A percentile compares a stretch with the other conserved stretches of the same genome.
These are phyloP conservation scores for Accipiter cooperii DNA, from an alignment of 2,113 vertebrate genomes.

Conservation along the genomic window DNA sequence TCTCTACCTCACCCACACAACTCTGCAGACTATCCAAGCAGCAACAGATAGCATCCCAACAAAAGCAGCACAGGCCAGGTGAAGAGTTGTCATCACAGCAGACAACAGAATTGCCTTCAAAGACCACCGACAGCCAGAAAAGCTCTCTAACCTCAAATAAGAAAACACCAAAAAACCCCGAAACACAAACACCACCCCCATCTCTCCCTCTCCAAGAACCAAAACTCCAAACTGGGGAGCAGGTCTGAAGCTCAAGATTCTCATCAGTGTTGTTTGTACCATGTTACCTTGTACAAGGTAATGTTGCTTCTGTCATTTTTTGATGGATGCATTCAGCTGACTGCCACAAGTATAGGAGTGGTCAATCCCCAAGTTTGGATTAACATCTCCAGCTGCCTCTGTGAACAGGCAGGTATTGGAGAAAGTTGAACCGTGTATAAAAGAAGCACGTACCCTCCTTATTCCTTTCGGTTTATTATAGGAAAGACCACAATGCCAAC, in stretches of 20 bases:
- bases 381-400: not conserved
- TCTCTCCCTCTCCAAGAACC: not conserved
- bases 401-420: not conserved
- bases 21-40: not conserved
- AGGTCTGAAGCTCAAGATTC: not conserved
- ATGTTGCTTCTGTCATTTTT: not conserved
- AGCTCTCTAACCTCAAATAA: not conserved
- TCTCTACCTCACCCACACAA: not conserved
- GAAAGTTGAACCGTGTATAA: not conserved
- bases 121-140: not conserved
- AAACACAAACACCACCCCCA: not conserved
- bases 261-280: not conserved
- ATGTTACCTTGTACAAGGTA: not conserved
- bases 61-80: not conserved
- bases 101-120: not conserved
- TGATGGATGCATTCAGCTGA: not conserved
- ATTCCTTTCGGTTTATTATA: accelerated
- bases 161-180: not conserved
- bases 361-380: not conserved
- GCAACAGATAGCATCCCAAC: not conserved
- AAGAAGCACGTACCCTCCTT: not conserved
- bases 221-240: not conserved
- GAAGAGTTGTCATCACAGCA: not conserved
- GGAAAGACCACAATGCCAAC: not conserved
- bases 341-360: not conserved